A percentile compares a stretch with the other conserved stretches of the same genome.
Evolutionary conservation across 2,113 vertebrate genomes (phyloP).

Genomic region (Callipepla californica): DNA sequence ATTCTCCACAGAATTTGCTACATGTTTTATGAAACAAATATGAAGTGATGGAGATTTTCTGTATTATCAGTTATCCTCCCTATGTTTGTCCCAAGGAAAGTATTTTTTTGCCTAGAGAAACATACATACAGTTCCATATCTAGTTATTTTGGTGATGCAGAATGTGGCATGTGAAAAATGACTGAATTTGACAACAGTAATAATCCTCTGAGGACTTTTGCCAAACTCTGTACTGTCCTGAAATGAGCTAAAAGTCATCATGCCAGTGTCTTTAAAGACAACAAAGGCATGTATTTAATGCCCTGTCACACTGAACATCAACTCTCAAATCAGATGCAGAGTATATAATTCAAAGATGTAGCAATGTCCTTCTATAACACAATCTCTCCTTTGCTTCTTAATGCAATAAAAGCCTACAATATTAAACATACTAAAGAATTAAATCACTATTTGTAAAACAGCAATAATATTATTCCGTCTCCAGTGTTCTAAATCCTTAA

Average conservation of each 20-base stretch:
- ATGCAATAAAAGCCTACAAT: conserved; percentile 47
- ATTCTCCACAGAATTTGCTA: not conserved
- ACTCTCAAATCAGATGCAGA: conserved; percentile 1
- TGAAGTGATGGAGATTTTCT: not conserved
- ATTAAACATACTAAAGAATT: conserved; percentile 37
- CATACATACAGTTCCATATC: too few species aligned
- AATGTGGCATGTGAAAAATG: not conserved
- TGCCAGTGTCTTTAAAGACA: not conserved
- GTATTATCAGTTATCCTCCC: not conserved
- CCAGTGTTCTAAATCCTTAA: conserved; percentile 18
- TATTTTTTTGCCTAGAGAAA: not conserved
- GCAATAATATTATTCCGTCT: conserved; percentile 20
- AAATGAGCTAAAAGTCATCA: not conserved
- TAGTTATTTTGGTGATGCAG: not conserved
- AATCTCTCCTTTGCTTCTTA: not conserved
- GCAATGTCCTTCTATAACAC: conserved; percentile 1
- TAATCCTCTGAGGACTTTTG: not conserved
- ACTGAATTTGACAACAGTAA: not conserved
- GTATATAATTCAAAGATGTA: not conserved
- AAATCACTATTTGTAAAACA: conserved; percentile 38
- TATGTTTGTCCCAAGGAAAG: not conserved
- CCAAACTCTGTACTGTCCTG: not conserved
- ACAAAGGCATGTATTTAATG: not conserved
- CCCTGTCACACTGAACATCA: not conserved
- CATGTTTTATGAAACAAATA: not conserved